Evolutionary conservation across 2,113 vertebrate species (phyloP), one percentile per base, ranked within the genome.

Genomic region (Hylia prasina): DNA sequence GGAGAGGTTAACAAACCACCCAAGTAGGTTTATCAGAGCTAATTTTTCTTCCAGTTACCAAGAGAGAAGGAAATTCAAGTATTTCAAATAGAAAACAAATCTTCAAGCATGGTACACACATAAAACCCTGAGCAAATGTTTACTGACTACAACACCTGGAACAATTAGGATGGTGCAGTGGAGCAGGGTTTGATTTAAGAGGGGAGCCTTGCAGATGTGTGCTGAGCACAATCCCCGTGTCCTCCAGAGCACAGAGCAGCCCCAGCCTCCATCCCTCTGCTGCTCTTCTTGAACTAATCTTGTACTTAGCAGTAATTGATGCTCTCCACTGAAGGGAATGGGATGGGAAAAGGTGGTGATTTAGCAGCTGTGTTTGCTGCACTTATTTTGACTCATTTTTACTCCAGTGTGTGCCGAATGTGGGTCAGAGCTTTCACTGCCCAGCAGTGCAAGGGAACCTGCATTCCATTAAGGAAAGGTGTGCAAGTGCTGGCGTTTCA

Each of bases 131-230:
- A 93, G 65, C 79, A 96, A 90, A 94, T 93, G 81, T 94, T 97
- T 95, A 93, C 78, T 39, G 87, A 97, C 58, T 84, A 5, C 80
- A 97, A 92, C 96, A 98, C 96, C 97, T 98, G 97, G 94, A 95
- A 92, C 93, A 87, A 97, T 97, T 97, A 97, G 92, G 89, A 37
- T 30, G 24, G 56, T 72, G 93, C 77, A 48, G 56, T 40, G 72
- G 92, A 95, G 57, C 56, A 91, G 89, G 63, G 19, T 8, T 89
- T 92, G 96, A 96, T 94, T 96, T 95, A 95, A 86, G 95, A 93
- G 87, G 61, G 0, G 9, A 92, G 75, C 65, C 64, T 69, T 90
- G 87, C 92, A 94, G 94, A 90, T 85, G 93, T 80, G 85, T 54
- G 54, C 87, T 33, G 60, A 96, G 94, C 92, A 84, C 86, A 81